Conservation (phyloP, 2,888 invertebrate species). For the Hyalella azteca region DNA sequence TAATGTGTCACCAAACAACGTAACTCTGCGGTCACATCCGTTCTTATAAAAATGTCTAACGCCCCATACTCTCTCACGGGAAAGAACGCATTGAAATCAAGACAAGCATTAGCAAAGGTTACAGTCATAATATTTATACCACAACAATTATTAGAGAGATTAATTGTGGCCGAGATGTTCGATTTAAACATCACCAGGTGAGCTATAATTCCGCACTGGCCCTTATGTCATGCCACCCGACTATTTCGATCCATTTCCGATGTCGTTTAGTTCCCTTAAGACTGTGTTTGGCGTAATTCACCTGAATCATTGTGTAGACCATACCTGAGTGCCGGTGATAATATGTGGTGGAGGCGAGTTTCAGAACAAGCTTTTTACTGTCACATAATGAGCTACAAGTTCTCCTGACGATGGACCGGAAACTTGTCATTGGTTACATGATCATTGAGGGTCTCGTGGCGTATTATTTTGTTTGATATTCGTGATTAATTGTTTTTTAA, state of each 20-base stretch:
- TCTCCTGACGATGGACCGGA: too few relatives aligned
- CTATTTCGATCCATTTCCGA: neutral
- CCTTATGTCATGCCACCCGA: neutral
- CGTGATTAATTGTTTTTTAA: too few relatives aligned
- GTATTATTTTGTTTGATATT: too few relatives aligned
- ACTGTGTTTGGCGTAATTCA: too few relatives aligned
- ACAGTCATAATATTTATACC: constrained; percentile 20
- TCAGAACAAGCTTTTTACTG: too few relatives aligned
- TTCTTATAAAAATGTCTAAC: neutral
- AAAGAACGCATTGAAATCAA: neutral
- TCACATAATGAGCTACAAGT: too few relatives aligned
- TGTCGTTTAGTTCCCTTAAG: too few relatives aligned
- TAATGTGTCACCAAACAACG: neutral
- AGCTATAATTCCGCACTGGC: too few relatives aligned
- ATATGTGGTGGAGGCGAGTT: constrained; percentile 3
- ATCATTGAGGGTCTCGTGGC: too few relatives aligned
- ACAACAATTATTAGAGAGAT: neutral
- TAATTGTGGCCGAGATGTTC: neutral
- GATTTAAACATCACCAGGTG: too few relatives aligned
- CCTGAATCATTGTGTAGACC: constrained; percentile 10
- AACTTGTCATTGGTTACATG: too few relatives aligned
- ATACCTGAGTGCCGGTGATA: neutral
- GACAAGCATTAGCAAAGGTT: constrained; percentile 11
- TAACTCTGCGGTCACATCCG: constrained; percentile 1
- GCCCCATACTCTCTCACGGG: constrained; percentile 8